Conservation (phyloP, 2,113 vertebrate genomes). For the Ancistrus triradiatus region DNA sequence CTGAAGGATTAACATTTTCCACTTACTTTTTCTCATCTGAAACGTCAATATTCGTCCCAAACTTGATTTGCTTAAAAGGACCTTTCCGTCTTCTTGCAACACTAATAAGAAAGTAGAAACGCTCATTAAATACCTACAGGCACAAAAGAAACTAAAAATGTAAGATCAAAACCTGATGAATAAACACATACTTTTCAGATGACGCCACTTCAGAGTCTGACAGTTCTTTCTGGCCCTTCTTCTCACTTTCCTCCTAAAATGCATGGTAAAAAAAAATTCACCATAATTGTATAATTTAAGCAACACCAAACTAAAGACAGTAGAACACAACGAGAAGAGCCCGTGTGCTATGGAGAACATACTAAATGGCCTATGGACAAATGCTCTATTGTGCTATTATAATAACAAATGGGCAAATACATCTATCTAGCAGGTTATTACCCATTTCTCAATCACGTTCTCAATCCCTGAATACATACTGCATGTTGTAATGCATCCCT, state of each 20-base stretch:
- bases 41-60: slow-evolving; percentile 96
- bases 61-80: slow-evolving; percentile 93
- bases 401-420: too few species aligned
- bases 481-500: too few species aligned
- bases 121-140: background rate
- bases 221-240: slow-evolving; percentile 90
- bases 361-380: too few species aligned
- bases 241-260: slow-evolving; percentile 92
- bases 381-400: too few species aligned
- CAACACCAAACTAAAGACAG: too few species aligned
- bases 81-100: slow-evolving; percentile 81
- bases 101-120: slow-evolving; percentile 56
- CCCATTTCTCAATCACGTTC: too few species aligned
- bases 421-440: too few species aligned
- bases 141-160: background rate
- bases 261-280: background rate
- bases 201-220: slow-evolving; percentile 85
- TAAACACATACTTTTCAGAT: slow-evolving; percentile 80
- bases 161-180: background rate
- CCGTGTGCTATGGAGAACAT: too few species aligned
- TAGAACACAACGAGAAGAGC: too few species aligned
- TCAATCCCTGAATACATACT: too few species aligned
- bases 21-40: slow-evolving; percentile 97
- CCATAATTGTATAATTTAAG: too few species aligned
- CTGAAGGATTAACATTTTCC: background rate